phyloP scores from a whole-genome alignment of 2,113 vertebrate genomes.

The Xenopus tropicalis region DNA sequence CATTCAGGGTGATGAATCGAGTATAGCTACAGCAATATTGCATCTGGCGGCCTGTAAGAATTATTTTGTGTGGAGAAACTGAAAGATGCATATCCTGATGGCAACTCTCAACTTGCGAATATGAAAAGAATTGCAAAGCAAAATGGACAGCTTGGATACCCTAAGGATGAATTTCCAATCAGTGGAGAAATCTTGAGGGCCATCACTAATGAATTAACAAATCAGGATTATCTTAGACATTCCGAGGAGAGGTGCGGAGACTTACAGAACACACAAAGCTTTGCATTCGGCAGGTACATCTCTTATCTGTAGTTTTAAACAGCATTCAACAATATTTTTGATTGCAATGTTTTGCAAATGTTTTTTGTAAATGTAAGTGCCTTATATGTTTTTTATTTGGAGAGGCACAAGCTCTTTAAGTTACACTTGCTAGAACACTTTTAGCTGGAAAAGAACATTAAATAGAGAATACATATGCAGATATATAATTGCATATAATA shows the following conservation, averaged over 20 bases:
- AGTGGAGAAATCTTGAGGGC: conserved; percentile 25
- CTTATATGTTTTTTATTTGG: no score
- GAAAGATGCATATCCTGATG: not conserved
- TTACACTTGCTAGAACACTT: no score
- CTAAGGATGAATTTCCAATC: conserved; percentile 32
- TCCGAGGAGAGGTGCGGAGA: conserved; percentile 5
- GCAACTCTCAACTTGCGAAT: conserved; percentile 4
- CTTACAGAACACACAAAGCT: conserved; percentile 6
- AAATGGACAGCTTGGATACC: conserved; percentile 10
- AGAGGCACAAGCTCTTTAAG: no score
- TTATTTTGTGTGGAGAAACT: not conserved
- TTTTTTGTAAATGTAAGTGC: no score
- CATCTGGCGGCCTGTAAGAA: not conserved
- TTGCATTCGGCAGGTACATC: not conserved
- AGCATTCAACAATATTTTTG: no score
- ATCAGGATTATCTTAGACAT: conserved; percentile 23
- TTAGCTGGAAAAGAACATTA: no score
- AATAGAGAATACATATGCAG: no score
- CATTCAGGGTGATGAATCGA: not conserved
- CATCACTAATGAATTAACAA: conserved; percentile 36
- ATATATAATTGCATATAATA: no score
- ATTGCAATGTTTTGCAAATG: no score
- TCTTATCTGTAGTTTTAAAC: no score
- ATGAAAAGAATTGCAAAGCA: not conserved
- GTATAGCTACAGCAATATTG: not conserved